A percentile compares a stretch with the other conserved stretches of the same genome.
Conservation (phyloP, 2,888 invertebrate species). For the Lasioglossum vierecki region DNA sequence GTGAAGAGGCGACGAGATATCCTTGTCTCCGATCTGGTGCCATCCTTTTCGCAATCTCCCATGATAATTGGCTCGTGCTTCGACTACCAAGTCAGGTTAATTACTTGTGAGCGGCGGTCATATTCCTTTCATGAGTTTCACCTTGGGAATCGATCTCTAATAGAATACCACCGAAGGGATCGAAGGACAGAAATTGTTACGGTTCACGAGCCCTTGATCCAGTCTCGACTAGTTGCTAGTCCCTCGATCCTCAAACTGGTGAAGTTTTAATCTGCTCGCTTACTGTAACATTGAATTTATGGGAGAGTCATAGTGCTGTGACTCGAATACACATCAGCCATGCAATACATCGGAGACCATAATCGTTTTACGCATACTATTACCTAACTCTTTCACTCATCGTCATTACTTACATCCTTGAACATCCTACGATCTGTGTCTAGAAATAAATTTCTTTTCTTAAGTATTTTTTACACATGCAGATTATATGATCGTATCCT, state of each 20-base stretch:
- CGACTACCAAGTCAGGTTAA: slow-evolving; percentile 40
- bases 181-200: slow-evolving; percentile 1
- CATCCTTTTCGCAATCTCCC: slow-evolving; percentile 32
- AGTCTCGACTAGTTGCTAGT: background rate
- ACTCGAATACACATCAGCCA: background rate
- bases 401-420: background rate
- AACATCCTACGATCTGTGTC: background rate
- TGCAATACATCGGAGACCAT: background rate
- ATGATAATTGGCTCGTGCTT: slow-evolving; percentile 53
- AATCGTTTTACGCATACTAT: background rate
- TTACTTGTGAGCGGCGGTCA: slow-evolving; percentile 41
- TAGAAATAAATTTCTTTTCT: background rate
- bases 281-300: slow-evolving; percentile 11
- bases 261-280: background rate
- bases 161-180: background rate
- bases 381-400: background rate
- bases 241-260: background rate
- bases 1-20: slow-evolving; percentile 25
- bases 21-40: slow-evolving; percentile 23
- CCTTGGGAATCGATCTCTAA: slow-evolving; percentile 28
- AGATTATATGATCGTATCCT: background rate
- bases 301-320: background rate
- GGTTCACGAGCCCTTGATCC: background rate
- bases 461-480: background rate
- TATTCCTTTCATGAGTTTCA: slow-evolving; percentile 19